Evolutionary conservation across 2,888 invertebrate species (phyloP), one percentile per base, ranked within the genome.

Genomic region (Heliconius ismenius): DNA sequence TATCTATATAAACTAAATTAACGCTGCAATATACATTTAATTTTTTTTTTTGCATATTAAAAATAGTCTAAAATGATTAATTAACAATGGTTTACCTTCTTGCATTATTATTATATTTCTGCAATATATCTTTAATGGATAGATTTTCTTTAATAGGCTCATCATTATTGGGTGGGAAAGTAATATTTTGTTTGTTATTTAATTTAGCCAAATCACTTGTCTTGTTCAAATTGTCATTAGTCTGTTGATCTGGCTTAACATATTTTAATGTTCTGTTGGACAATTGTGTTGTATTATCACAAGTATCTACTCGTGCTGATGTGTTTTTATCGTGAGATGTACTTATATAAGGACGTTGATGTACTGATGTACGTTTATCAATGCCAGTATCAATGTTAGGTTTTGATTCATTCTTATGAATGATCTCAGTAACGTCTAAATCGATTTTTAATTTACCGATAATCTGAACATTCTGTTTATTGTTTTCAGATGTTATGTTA

Each of bases 391-490:
- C 67, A 24, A 24, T 76, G 43, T 76, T 73, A 28, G 76, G 75
- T 73, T 74, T 76, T 58, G 77, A 36, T 73, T 79, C 75, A 62
- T 83, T 82, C 60, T 86, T 80, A 54, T 67, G 70, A 72, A 79
- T 77, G 74, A 88, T 87, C 86, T 89, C 86, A 62, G 88, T 90
- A n/a, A 93, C 80, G 79, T 91, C 86, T 24, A 92, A 79, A 81
- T 92, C 87, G 72, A 94, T 81, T 84, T 88, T 87, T 21, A 92
- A 65, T 83, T 87, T 89, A 79, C 88, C 88, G 72, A 90, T 85
- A 49, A 91, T 82, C 76, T 85, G 83, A 54, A 91, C 80, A 73
- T 85, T 81, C 79, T 84, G 82, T 63, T 87, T 83, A 4, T 81
- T 73, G 13, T 83, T 83, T 81, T 87, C 86, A 7, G 86, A 86